These are phyloP conservation scores for Miltochrista miniata DNA, from an alignment of 2,888 invertebrate genomes.

Conservation along the genomic window DNA sequence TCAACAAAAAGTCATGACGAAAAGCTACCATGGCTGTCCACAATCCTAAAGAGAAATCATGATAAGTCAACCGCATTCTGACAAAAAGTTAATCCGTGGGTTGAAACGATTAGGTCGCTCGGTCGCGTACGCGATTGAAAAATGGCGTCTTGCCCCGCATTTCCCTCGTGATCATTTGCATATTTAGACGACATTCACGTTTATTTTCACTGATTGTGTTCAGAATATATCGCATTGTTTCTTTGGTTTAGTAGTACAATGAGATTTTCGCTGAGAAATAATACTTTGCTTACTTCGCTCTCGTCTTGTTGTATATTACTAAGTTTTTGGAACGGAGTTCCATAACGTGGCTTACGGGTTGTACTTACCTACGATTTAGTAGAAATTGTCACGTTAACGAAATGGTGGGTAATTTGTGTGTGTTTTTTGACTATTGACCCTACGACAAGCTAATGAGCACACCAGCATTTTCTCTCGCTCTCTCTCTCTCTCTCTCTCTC, in stretches of 20 bases:
- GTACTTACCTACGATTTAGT: too few relatives aligned
- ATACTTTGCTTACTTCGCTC: too few relatives aligned
- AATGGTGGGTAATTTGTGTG: too few relatives aligned
- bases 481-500: too few relatives aligned
- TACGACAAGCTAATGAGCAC: too few relatives aligned
- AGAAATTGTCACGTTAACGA: too few relatives aligned
- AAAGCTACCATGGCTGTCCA: not conserved
- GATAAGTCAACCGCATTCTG: constrained; percentile 14
- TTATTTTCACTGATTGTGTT: constrained; percentile 32
- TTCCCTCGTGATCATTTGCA: constrained; percentile 50
- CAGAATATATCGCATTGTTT: constrained; percentile 37
- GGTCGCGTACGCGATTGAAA: constrained; percentile 46
- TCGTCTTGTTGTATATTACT: too few relatives aligned
- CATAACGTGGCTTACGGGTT: too few relatives aligned
- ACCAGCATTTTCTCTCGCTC: too few relatives aligned
- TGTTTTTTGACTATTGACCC: too few relatives aligned
- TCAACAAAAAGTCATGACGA: not conserved
- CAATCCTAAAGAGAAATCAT: constrained; percentile 3
- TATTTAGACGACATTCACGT: constrained; percentile 42
- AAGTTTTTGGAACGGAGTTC: too few relatives aligned
- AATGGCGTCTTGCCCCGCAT: constrained; percentile 42
- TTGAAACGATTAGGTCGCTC: constrained; percentile 47
- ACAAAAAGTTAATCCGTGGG: constrained; percentile 36
- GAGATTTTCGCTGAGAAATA: constrained; percentile 9
- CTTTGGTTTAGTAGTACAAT: constrained; percentile 33